phyloP scores from a whole-genome alignment of 35 echinoderm and acorn worm genomes.

The Apostichopus parvimensis region DNA sequence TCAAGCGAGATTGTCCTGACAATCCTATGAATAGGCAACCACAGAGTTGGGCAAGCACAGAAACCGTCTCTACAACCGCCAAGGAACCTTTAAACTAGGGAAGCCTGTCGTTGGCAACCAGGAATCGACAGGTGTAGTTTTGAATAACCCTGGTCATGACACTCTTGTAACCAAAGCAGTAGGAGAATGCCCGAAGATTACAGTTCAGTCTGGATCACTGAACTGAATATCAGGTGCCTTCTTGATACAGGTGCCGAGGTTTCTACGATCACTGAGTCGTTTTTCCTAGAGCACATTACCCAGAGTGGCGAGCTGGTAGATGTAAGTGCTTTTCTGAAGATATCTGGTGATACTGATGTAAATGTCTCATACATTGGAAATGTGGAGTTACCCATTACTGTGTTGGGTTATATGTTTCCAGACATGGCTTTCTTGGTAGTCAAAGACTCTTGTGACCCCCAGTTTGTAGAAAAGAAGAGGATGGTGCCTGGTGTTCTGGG shows the following conservation, averaged over 20 bases:
- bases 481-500: no score
- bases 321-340: constrained; percentile 26
- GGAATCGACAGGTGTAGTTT: neutral
- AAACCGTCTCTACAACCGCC: neutral
- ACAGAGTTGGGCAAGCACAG: no score
- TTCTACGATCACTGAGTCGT: constrained; percentile 58
- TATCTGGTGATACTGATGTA: constrained; percentile 12
- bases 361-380: constrained; percentile 21
- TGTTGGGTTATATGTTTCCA: neutral
- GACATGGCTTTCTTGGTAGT: constrained; percentile 24
- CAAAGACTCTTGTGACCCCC: constrained; percentile 11
- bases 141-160: neutral
- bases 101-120: neutral
- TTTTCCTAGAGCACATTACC: neutral
- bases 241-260: constrained; percentile 65
- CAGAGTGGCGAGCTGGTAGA: constrained; percentile 14
- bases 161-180: constrained; percentile 13
- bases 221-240: constrained; percentile 30
- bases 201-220: neutral
- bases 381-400: constrained; percentile 1
- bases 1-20: no score
- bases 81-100: no score
- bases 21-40: no score
- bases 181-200: constrained; percentile 51
- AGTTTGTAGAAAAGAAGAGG: neutral